Evolutionary conservation across 2,888 invertebrate genomes (phyloP).

Genomic region (Drosophila peninsularis): DNA sequence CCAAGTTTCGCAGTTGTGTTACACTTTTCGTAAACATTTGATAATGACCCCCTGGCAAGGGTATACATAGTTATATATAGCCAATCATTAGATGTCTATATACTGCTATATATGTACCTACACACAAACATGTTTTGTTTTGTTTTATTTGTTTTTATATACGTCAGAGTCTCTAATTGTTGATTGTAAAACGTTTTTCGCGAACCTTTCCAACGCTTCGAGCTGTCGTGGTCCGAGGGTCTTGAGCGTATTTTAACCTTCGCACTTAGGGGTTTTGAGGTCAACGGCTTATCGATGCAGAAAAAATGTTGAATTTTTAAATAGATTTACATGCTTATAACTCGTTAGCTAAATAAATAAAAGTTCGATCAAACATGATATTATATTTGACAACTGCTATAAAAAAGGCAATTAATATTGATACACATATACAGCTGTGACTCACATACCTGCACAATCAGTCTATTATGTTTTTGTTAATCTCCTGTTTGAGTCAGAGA

Average conservation of each 20-base stretch:
- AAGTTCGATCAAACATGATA: background rate
- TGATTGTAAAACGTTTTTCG: constrained; percentile 37
- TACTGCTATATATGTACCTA: constrained; percentile 6
- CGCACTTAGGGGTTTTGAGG: constrained; percentile 67
- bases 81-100: constrained; percentile 22
- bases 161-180: constrained; percentile 35
- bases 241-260: constrained; percentile 57
- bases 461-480: background rate
- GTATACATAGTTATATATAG: constrained; percentile 13
- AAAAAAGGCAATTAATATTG: background rate
- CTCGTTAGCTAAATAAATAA: background rate
- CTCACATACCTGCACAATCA: background rate
- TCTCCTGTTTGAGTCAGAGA: background rate
- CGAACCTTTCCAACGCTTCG: constrained; percentile 58
- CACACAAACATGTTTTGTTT: background rate
- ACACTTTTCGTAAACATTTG: background rate
- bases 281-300: constrained; percentile 75
- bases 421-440: background rate
- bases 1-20: constrained; percentile 1
- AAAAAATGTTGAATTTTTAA: constrained; percentile 51
- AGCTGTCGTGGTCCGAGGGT: constrained; percentile 29
- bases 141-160: constrained; percentile 1
- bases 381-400: background rate
- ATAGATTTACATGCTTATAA: constrained; percentile 9
- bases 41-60: background rate